Evolutionary conservation across 2,888 invertebrate species (phyloP), one percentile per base, ranked within the genome.

Genomic region (Masnerella sp.): DNA sequence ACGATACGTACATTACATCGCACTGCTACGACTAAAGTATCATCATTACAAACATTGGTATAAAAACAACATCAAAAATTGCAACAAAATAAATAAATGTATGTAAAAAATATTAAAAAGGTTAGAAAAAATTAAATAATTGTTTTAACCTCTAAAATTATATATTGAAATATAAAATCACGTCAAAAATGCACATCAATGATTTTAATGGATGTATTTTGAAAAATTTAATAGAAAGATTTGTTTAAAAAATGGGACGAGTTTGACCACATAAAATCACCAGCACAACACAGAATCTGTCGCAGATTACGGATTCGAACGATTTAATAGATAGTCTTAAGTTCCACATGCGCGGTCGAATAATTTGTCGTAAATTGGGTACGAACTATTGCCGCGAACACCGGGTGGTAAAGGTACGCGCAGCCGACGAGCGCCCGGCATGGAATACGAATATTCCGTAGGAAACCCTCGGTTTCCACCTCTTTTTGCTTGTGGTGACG

Each of bases 391-490:
- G 4, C 25, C 7, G 28, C 49, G 56, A 42, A 58, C 56, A 58
- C 49, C 58, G 25, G 58, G 54, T 30, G 8, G 20, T 14, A 32
- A 11, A 51, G 5, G 28, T 49, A 52, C 65, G 62, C 72, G 74
- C 52, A 40, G 25, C 71, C 76, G 74, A 65, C 74, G 58, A 64
- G 65, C 69, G 72, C 74, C 72, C 64, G 69, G 74, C 74, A 52
- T 52, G 65, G 74, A 76, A 72, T 74, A 67, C 72, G 76, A 49
- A 49, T 56, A 47, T 58, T 54, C 36, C 34, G 68, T 62, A 52
- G 61, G 62, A 68, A 74, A 72, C 58, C 69, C 67, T 69, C 42
- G 14, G 70, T 49, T 62, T 72, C 76, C 76, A 74, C 76, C 76
- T 52, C 74, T 72, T 61, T 61, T 72, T 42, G 54, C 61, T 61